Evolutionary conservation across 2,797 vertebrate genomes (phyloP).

Genomic region (Sylvilagus floridanus): DNA sequence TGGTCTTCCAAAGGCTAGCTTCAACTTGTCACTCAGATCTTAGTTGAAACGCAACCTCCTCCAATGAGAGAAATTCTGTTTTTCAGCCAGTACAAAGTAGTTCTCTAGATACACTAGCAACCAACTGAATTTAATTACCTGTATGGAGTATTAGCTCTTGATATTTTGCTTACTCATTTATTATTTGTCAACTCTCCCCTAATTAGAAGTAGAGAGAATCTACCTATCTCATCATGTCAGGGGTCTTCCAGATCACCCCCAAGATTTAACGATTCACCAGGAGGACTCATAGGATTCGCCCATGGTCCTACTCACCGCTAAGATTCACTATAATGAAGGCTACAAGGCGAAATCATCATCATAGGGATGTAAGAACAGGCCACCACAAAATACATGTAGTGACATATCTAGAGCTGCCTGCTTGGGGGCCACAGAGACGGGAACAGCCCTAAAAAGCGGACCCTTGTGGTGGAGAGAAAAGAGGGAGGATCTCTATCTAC

Average conservation of each 20-base stretch:
- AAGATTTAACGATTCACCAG: neutral
- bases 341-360: neutral
- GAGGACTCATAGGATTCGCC: neutral
- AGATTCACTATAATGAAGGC: neutral
- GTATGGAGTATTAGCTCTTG: slow-evolving; percentile 12
- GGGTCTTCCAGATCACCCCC: neutral
- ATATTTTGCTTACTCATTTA: neutral
- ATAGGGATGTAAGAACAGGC: neutral
- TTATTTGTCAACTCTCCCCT: neutral
- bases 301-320: neutral
- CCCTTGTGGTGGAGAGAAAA: too few species aligned
- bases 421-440: too few species aligned
- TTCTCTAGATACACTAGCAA: neutral
- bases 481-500: too few species aligned
- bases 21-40: neutral
- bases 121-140: slow-evolving; percentile 9
- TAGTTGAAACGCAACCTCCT: slow-evolving; percentile 37
- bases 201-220: slow-evolving; percentile 25
- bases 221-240: neutral
- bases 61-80: neutral
- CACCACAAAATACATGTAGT: too few species aligned
- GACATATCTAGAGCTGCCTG: too few species aligned
- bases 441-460: too few species aligned
- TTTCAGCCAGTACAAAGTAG: slow-evolving; percentile 27
- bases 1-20: neutral